Percentiles rank a stretch among this genome's conserved stretches.
Evolutionary conservation across 1,140 invertebrate species (phyloP).

Genomic region (Drosophila rhopaloa): DNA sequence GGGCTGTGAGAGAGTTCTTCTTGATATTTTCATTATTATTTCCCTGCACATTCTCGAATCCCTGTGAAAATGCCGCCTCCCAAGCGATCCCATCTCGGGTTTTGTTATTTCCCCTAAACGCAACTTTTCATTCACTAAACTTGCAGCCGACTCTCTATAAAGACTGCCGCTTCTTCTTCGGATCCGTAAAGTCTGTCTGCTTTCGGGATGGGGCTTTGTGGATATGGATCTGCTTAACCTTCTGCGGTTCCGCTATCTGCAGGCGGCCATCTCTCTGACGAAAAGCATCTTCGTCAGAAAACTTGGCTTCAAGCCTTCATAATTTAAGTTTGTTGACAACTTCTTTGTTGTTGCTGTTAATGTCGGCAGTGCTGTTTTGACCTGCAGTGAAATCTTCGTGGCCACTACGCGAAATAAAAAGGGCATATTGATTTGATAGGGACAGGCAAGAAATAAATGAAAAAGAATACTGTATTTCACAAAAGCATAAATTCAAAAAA

Average conservation of each 20-base stretch:
- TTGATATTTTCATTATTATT: constrained; percentile 58
- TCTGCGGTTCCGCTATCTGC: constrained; percentile 53
- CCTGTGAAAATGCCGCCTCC: constrained; percentile 56
- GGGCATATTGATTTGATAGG: constrained; percentile 1
- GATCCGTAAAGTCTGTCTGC: not conserved
- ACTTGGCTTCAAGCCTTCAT: constrained; percentile 70
- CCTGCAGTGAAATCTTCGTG: constrained; percentile 41
- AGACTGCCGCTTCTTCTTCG: constrained; percentile 31
- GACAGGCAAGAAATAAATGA: not conserved
- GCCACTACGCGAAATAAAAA: constrained; percentile 5
- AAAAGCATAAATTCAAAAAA: too few relatives aligned
- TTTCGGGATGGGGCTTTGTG: constrained; percentile 9
- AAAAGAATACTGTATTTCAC: too few relatives aligned
- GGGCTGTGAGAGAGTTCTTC: constrained; percentile 42
- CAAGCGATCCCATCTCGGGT: constrained; percentile 36
- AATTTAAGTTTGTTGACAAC: constrained; percentile 78
- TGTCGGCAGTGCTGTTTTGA: constrained; percentile 24
- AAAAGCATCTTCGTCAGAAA: constrained; percentile 69
- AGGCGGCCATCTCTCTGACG: constrained; percentile 51
- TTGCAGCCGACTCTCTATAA: constrained; percentile 34
- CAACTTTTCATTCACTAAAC: constrained; percentile 69
- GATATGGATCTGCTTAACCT: constrained; percentile 44
- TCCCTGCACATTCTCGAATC: constrained; percentile 17
- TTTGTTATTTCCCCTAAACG: constrained; percentile 61
- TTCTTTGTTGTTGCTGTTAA: constrained; percentile 46